Conservation (phyloP, 2,797 vertebrate genomes). For the Falco novaeseelandiae region DNA sequence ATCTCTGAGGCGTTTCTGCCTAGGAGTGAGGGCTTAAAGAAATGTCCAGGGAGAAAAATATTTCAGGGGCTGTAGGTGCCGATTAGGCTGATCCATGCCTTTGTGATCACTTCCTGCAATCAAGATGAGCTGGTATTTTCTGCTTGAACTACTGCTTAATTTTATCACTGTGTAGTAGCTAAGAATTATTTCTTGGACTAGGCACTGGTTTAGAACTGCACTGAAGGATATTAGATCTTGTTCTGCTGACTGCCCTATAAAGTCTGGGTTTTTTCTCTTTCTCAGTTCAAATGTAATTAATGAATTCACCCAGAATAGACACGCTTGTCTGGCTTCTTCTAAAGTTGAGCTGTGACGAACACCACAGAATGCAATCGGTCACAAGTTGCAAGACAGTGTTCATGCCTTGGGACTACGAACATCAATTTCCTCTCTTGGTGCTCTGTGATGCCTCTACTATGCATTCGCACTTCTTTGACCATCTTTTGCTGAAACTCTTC, state of each 20-base stretch:
- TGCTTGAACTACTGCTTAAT: constrained; percentile 31
- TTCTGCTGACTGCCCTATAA: background rate
- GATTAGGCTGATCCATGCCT: background rate
- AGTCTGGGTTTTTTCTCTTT: background rate
- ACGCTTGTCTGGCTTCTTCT: background rate
- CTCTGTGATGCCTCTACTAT: background rate
- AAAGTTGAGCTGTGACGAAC: background rate
- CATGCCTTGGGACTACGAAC: background rate
- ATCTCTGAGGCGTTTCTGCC: background rate
- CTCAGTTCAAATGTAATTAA: background rate
- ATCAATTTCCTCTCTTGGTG: background rate
- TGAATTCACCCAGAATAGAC: background rate
- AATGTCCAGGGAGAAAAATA: background rate
- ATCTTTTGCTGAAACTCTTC: background rate
- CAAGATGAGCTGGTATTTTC: constrained; percentile 21
- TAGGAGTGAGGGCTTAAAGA: background rate
- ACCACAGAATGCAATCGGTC: background rate
- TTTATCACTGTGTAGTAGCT: background rate
- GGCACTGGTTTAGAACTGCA: background rate
- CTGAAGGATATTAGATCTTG: background rate
- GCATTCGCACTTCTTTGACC: background rate
- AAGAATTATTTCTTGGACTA: constrained; percentile 14
- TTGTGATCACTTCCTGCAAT: background rate
- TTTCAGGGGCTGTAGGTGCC: background rate
- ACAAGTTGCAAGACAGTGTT: background rate